A percentile compares a stretch with the other conserved stretches of the same genome.
These are phyloP conservation scores for Danio jaintianensis DNA, from an alignment of 2,797 vertebrate genomes.

Conservation along the genomic window DNA sequence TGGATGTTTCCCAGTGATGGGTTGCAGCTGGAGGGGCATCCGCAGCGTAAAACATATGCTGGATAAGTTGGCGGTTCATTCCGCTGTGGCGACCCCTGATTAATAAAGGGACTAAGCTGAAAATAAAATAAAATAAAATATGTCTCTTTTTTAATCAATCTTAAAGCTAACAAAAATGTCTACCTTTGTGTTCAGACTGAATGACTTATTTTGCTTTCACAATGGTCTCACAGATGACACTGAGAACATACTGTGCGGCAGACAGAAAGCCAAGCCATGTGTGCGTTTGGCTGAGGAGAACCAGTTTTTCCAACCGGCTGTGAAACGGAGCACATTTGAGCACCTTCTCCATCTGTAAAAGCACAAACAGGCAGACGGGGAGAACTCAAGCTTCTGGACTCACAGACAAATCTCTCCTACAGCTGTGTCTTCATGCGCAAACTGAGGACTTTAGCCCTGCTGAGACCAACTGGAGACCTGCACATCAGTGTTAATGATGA, in stretches of 20 bases:
- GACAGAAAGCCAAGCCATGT: constrained; percentile 31
- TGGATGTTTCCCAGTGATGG: too few relatives aligned
- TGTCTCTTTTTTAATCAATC: background rate
- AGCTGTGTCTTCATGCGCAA: too few relatives aligned
- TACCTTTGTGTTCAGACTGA: background rate
- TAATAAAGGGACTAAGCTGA: too few relatives aligned
- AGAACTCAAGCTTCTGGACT: constrained; percentile 39
- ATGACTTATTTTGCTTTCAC: constrained; percentile 13
- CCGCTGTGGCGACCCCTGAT: too few relatives aligned
- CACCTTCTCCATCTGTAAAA: background rate
- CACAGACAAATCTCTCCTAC: too few relatives aligned
- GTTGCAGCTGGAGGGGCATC: too few relatives aligned
- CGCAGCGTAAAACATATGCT: too few relatives aligned
- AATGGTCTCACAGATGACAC: constrained; percentile 23
- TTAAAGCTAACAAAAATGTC: background rate
- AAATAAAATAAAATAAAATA: background rate
- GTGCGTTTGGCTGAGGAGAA: constrained; percentile 19
- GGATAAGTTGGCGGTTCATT: too few relatives aligned
- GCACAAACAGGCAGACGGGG: constrained; percentile 48
- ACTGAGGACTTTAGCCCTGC: too few relatives aligned
- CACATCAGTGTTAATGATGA: too few relatives aligned
- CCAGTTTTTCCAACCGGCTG: constrained; percentile 23
- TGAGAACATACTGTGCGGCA: constrained; percentile 41
- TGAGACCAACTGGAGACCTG: too few relatives aligned
- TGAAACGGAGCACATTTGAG: constrained; percentile 12